Evolutionary conservation across 2,888 invertebrate species (phyloP).

Genomic region (Linhomoeus sp.): DNA sequence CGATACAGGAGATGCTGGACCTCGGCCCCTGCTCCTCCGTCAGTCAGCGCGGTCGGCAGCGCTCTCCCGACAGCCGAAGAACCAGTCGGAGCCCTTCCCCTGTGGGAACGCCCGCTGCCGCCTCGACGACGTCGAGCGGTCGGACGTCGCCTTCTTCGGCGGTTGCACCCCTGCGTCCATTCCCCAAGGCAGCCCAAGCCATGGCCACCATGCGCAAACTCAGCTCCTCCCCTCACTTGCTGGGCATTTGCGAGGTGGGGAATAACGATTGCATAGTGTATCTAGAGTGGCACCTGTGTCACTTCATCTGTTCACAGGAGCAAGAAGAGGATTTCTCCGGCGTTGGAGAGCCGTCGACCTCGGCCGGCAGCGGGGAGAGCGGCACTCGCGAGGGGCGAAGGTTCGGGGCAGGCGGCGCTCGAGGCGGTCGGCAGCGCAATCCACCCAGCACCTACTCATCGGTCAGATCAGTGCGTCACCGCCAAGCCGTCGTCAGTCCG

Average conservation of each 20-base stretch:
- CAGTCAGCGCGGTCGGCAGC: constrained; percentile 1
- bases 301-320: background rate
- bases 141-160: background rate
- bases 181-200: background rate
- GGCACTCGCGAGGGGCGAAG: background rate
- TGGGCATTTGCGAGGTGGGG: constrained; percentile 7
- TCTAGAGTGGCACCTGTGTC: background rate
- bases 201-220: constrained; percentile 22
- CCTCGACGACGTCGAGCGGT: background rate
- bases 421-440: background rate
- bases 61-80: constrained; percentile 3
- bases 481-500: constrained; percentile 20
- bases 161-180: background rate
- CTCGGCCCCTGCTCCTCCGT: constrained; percentile 15
- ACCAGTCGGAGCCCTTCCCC: background rate
- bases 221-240: constrained; percentile 23
- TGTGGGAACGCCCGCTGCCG: background rate
- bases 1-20: constrained; percentile 23
- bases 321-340: background rate
- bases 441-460: constrained; percentile 10
- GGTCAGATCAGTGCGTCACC: constrained; percentile 20
- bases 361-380: too few relatives aligned
- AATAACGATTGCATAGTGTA: background rate
- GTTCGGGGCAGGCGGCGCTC: background rate
- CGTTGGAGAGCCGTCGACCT: too few relatives aligned